phyloP scores from a whole-genome alignment of 2,888 invertebrate species.

The Drosophila robusta region DNA sequence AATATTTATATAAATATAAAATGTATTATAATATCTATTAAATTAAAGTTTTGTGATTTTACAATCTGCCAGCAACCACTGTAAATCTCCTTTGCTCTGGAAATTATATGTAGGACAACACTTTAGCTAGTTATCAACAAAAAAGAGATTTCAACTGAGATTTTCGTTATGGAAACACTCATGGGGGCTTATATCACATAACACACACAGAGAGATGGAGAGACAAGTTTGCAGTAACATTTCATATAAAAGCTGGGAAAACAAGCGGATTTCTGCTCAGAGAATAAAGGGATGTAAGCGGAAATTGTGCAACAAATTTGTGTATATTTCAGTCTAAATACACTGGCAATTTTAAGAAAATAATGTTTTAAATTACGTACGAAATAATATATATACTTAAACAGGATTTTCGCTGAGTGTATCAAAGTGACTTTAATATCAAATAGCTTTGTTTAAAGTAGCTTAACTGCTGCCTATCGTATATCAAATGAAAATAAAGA shows the following conservation, averaged over 20 bases:
- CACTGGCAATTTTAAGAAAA: no score
- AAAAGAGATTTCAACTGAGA: background rate
- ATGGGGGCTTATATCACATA: constrained; percentile 1
- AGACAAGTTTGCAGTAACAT: constrained; percentile 4
- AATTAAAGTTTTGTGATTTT: background rate
- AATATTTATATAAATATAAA: background rate
- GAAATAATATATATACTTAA: no score
- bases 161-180: constrained; percentile 2
- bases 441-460: no score
- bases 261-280: constrained; percentile 7
- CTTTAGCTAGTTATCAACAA: constrained; percentile 2
- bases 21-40: no score
- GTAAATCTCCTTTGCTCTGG: background rate
- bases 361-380: no score
- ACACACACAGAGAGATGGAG: background rate
- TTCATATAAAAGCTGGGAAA: constrained; percentile 11
- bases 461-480: background rate
- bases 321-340: no score
- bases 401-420: no score
- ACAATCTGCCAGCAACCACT: background rate
- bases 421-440: no score
- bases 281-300: background rate
- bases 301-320: constrained; percentile 4
- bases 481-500: background rate
- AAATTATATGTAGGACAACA: constrained; percentile 15